phyloP scores from a whole-genome alignment of 2,113 vertebrate genomes.

The Salminus brasiliensis region DNA sequence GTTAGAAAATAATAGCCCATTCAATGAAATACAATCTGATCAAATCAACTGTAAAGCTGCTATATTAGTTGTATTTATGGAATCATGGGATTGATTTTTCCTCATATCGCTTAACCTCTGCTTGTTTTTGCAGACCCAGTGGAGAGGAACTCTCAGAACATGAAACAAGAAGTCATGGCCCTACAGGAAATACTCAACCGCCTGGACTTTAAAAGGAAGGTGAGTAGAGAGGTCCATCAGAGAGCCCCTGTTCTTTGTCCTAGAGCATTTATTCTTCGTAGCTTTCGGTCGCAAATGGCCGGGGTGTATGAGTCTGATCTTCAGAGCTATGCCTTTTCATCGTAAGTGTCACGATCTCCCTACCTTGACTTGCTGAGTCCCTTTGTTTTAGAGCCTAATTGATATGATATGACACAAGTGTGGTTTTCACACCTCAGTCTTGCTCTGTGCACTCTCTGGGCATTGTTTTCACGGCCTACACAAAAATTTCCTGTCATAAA shows the following conservation, averaged over 20 bases:
- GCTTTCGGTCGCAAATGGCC: not conserved
- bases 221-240: constrained; percentile 47
- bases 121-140: constrained; percentile 76
- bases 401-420: not conserved
- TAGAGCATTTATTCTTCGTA: not conserved
- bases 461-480: not conserved
- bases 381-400: not conserved
- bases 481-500: constrained; percentile 21
- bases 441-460: not conserved
- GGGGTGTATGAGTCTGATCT: not conserved
- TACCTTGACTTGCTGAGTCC: not conserved
- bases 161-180: constrained; percentile 88
- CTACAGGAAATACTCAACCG: constrained; percentile 95
- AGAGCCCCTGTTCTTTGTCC: not conserved
- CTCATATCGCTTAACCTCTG: not conserved
- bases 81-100: not conserved
- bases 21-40: too few relatives aligned
- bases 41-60: too few relatives aligned
- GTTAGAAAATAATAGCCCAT: too few relatives aligned
- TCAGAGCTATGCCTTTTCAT: not conserved
- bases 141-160: constrained; percentile 82
- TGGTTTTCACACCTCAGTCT: constrained; percentile 8
- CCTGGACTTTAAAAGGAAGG: constrained; percentile 95
- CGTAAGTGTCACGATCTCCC: too few relatives aligned
- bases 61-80: too few relatives aligned